Base-by-base conservation (phyloP, 2,113 vertebrate genomes). In the Nyctereutes procyonoides region DNA sequence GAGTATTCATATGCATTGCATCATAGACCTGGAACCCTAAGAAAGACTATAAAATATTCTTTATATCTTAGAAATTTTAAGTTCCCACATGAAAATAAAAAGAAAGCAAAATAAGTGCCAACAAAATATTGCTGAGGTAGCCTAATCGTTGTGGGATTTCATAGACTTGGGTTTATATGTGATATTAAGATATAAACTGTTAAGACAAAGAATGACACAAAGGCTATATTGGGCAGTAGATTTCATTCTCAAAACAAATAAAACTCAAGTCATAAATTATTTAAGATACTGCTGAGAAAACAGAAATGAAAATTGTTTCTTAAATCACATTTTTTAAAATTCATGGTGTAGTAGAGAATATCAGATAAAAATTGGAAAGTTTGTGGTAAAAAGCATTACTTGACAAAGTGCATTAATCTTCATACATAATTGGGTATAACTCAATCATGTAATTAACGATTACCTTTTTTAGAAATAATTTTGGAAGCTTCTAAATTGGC, bases 221-320 rank as follows among this genome's bases (percentile, higher is more conserved):
- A 97, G 92, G 81, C 74, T 97, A 43, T 62, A 96, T 87, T 79
- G 93, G 94, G 67, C 86, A 83, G 90, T 89, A 77, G 73, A 95
- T 97, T 96, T 96, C 32, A 86, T 69, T 93, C 82, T 98, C 48
- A 96, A 69, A 97, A 98, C 88, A 53, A 85, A 71, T 97, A 82
- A 19, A 77, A 97, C 48, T 63, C 58, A 71, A 96, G 82, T 73
- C 73, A 96, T 97, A 96, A 97, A 98, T 97, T 56, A 96, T 97
- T 97, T 97, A 89, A 97, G 97, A 97, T 88, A 90, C 14, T 98
- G 85, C 86, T 79, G 79, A 97, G 89, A 38, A 98, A 97, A 97
- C 26, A 98, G 43, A 98, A 97, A 65, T 94, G 8, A 96, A 98
- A 97, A 96, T 95, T 93, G 16, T 74, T 91, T 69, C 60, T 96